Conservation (phyloP, 1,140 invertebrate species). For the Palaemon carinicauda region DNA sequence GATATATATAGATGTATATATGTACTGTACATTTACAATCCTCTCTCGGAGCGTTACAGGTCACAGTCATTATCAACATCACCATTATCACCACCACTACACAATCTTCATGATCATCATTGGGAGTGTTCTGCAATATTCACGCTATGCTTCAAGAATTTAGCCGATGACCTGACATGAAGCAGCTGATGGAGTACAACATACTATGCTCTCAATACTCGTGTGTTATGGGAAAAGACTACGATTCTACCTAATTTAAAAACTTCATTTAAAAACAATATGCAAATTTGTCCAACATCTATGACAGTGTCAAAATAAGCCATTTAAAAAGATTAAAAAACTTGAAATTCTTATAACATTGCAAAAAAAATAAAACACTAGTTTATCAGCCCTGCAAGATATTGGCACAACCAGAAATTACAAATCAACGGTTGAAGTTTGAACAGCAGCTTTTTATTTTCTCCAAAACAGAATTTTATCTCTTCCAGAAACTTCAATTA, state of each 20-base stretch:
- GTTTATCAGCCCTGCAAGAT: constrained; percentile 44
- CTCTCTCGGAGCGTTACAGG: too few species aligned
- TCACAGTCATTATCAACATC: too few species aligned
- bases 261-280: constrained; percentile 36
- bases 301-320: constrained; percentile 50
- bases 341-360: constrained; percentile 37
- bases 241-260: constrained; percentile 51
- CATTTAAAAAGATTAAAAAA: constrained; percentile 40
- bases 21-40: too few species aligned
- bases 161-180: constrained; percentile 31
- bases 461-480: too few species aligned
- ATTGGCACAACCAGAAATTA: constrained; percentile 28
- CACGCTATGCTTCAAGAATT: constrained; percentile 34
- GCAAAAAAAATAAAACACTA: constrained; percentile 37
- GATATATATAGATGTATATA: background rate
- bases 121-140: background rate
- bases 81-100: too few species aligned
- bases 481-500: too few species aligned
- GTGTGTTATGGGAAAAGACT: constrained; percentile 36
- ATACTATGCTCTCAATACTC: constrained; percentile 44
- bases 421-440: background rate
- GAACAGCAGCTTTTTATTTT: too few species aligned
- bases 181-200: constrained; percentile 45
- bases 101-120: background rate
- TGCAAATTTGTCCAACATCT: constrained; percentile 49